A percentile compares a stretch with the other conserved stretches of the same genome.
These are phyloP conservation scores for Ceyx erithaca DNA, from an alignment of 2,797 vertebrate genomes.

Conservation along the genomic window DNA sequence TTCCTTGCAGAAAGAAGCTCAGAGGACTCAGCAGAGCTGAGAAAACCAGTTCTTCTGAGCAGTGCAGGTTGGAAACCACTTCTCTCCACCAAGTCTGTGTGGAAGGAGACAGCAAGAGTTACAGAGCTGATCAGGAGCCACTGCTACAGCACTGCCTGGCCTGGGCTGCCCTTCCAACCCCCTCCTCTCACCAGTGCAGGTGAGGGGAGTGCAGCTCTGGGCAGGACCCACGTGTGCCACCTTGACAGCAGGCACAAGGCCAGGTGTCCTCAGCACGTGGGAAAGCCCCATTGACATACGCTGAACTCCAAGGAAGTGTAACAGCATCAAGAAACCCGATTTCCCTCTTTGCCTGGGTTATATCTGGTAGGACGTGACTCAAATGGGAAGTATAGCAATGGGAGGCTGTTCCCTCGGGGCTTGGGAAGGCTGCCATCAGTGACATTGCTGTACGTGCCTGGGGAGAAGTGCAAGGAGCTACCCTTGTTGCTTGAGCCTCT, in stretches of 20 bases:
- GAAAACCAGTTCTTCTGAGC: not conserved
- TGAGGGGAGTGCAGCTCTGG: rapidly evolving
- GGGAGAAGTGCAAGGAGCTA: not conserved
- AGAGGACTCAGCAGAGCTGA: not conserved
- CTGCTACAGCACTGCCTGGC: not conserved
- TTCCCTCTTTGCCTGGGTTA: not conserved
- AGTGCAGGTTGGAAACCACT: rapidly evolving
- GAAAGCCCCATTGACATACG: rapidly evolving
- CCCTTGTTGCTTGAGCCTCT: not conserved
- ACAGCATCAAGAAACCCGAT: rapidly evolving
- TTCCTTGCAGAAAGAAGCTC: not conserved
- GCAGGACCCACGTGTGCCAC: not conserved
- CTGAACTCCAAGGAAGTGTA: not conserved
- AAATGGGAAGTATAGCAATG: not conserved
- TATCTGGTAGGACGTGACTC: not conserved
- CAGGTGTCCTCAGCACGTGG: rapidly evolving
- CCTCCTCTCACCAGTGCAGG: rapidly evolving
- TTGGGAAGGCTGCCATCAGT: not conserved
- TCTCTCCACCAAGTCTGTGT: not conserved
- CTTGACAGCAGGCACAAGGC: rapidly evolving
- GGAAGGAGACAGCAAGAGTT: not conserved
- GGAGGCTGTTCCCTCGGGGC: not conserved
- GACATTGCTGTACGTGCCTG: not conserved
- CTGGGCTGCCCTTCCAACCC: not conserved
- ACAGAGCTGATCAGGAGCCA: not conserved